Evolutionary conservation across 2,113 vertebrate genomes (phyloP).

Genomic region (Blennius ocellaris): DNA sequence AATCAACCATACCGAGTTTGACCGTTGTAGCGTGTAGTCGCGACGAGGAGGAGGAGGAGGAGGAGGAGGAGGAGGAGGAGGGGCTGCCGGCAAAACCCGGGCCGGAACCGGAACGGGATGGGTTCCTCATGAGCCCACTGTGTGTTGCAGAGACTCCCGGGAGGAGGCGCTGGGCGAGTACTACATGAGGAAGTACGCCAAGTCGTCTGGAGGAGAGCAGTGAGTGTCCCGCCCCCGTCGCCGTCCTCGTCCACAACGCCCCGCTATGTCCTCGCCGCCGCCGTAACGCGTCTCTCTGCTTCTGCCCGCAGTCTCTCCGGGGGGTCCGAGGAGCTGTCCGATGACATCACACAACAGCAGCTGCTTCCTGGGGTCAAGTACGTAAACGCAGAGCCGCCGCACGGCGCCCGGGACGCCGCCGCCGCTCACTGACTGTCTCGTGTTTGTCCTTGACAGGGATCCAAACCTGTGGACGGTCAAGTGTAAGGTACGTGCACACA

Average conservation of each 20-base stretch:
- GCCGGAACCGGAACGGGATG: too few relatives aligned
- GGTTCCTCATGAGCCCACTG: neutral
- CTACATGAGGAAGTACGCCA: constrained; percentile 96
- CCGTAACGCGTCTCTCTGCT: neutral
- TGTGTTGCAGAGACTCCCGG: constrained; percentile 87
- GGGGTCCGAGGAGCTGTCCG: constrained; percentile 92
- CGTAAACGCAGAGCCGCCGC: constrained; percentile 27
- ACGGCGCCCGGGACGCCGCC: neutral
- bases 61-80: too few relatives aligned
- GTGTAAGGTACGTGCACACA: constrained; percentile 83
- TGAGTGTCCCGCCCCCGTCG: constrained; percentile 80
- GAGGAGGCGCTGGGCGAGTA: constrained; percentile 95
- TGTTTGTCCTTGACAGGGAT: constrained; percentile 82
- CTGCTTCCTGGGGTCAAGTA: constrained; percentile 96
- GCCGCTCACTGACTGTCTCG: neutral
- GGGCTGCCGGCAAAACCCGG: too few relatives aligned
- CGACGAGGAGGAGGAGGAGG: too few relatives aligned
- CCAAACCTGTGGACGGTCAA: constrained; percentile 97
- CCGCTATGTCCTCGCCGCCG: too few relatives aligned
- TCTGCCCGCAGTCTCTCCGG: constrained; percentile 84
- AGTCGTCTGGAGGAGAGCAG: constrained; percentile 91
- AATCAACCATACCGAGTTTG: too few relatives aligned
- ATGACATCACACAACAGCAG: constrained; percentile 97
- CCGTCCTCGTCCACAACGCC: too few relatives aligned
- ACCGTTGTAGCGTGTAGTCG: too few relatives aligned